phyloP scores from a whole-genome alignment of 1,140 invertebrate genomes.

The Trypoxylus dichotomus region DNA sequence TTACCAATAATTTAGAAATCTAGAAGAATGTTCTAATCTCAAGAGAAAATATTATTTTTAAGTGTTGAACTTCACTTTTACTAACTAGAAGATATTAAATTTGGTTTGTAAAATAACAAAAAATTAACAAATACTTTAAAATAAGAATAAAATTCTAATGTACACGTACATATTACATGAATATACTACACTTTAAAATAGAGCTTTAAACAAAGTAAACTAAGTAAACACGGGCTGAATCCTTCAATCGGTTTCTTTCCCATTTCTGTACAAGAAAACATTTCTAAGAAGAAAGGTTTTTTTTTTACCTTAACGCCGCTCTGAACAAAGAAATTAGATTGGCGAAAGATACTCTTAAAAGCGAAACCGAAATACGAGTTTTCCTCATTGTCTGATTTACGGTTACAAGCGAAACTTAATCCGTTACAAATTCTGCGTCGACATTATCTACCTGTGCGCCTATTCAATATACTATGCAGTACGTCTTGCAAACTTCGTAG shows the following conservation, averaged over 20 bases:
- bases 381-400: neutral
- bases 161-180: too few relatives aligned
- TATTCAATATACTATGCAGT: neutral
- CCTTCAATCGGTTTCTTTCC: neutral
- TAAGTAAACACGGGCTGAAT: neutral
- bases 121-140: too few relatives aligned
- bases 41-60: too few relatives aligned
- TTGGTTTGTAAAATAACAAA: too few relatives aligned
- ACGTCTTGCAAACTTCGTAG: neutral
- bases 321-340: conserved; percentile 2
- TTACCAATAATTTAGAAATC: too few relatives aligned
- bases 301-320: neutral
- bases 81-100: too few relatives aligned
- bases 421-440: neutral
- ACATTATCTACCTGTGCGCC: neutral
- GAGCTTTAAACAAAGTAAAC: too few relatives aligned
- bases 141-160: too few relatives aligned
- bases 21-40: too few relatives aligned
- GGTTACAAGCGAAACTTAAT: neutral
- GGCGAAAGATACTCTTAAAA: neutral
- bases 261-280: neutral
- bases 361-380: neutral
- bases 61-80: too few relatives aligned
- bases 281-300: neutral
- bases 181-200: too few relatives aligned